Evolutionary conservation across 2,888 invertebrate species (phyloP), one percentile per base, ranked within the genome.

Genomic region (Drosophila mercatorum): DNA sequence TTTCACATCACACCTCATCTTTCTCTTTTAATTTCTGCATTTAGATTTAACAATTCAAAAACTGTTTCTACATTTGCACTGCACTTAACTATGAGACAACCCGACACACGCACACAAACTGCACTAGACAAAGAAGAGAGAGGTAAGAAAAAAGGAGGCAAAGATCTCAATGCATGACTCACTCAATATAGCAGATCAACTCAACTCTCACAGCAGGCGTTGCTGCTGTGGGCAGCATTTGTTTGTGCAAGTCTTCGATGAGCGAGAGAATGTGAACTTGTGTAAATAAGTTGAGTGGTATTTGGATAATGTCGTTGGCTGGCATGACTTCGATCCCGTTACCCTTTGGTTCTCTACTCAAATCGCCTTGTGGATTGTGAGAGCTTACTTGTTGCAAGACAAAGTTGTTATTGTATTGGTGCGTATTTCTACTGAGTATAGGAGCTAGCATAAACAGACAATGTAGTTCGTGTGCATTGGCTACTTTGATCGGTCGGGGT

Each of bases 141-240:
- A 95, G 61, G 98, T 98, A 73, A 99, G 99, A 84, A 98, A 95
- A 94, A 98, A 98, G 91, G 98, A 98, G 89, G 99, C 99, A 94
- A 99, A 99, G 90, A 99, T 97, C 94, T 99, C 98, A 76, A 99
- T 94, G 94, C 91, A 98, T 97, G 70, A 98, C 96, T 87, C 95
- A 94, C 91, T 97, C 96, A 92, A 99, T 98, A 88, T 98, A 95
- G 88, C 95, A 95, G 80, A 98, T 97, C 70, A 99, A 98, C 88
- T 96, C 96, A 62, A 96, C 94, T 75, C 99, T 95, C 92, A 98
- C 95, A 90, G 95, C 94, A 93, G 97, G 97, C 93, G 99, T 99
- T 86, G 97, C 97, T 89, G 95, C 95, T 70, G 97, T 97, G 38
- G 99, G 99, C 78, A 96, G 96, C 96, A 99, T 98, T 94, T 28